Evolutionary conservation across 2,113 vertebrate genomes (phyloP).

Genomic region (Gymnobelideus leadbeateri): DNA sequence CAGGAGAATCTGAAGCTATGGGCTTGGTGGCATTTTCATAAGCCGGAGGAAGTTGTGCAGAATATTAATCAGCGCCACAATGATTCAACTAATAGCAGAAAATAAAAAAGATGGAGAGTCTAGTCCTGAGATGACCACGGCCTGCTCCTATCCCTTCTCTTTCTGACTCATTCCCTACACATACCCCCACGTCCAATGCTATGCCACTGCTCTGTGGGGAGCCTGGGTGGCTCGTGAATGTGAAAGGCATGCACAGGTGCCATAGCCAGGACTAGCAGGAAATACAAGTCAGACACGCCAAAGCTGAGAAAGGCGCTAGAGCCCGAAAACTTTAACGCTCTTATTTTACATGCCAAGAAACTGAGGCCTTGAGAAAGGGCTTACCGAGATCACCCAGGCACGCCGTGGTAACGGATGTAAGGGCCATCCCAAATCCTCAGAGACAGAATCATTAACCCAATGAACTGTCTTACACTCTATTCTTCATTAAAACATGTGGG

Average conservation of each 20-base stretch:
- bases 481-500: constrained; percentile 10
- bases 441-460: background rate
- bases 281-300: background rate
- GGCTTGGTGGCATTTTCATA: background rate
- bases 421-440: background rate
- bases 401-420: background rate
- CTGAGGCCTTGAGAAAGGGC: background rate
- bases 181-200: background rate
- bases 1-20: background rate
- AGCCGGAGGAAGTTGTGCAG: constrained; percentile 21
- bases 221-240: background rate
- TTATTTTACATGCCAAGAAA: background rate
- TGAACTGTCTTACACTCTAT: constrained; percentile 1
- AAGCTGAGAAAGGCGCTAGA: background rate
- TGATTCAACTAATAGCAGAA: constrained; percentile 22
- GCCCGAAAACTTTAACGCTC: background rate
- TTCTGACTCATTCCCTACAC: background rate
- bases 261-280: background rate
- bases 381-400: background rate
- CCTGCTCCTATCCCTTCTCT: background rate
- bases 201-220: background rate
- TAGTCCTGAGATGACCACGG: background rate
- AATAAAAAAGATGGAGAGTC: background rate
- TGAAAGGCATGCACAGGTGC: constrained; percentile 6
- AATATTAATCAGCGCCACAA: constrained; percentile 8